Evolutionary conservation across 2,888 invertebrate species (phyloP), one percentile per base, ranked within the genome.

Genomic region (Argynnis bischoffii): DNA sequence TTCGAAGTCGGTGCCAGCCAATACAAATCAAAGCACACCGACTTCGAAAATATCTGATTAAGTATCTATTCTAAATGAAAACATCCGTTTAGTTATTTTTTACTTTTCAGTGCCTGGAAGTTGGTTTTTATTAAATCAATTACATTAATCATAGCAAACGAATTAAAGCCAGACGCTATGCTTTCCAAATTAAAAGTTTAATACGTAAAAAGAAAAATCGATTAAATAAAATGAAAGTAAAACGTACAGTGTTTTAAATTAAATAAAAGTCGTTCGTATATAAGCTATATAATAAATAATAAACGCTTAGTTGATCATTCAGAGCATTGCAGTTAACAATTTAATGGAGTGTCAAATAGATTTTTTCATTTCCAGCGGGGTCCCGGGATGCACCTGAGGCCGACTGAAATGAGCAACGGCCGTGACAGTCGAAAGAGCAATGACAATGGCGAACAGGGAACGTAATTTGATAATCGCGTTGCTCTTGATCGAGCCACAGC

Each of bases 391-490:
- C 80, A 81, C 72, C 74, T 72, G 76, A 79, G 77, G 80, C 74
- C 80, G 81, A 76, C 79, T 79, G 81, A 81, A 80, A 79, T 77
- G 78, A 86, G 82, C 85, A 85, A 76, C 84, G 91, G 83, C 92
- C 91, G 76, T 90, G 91, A 86, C 91, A 90, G 82, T 85, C 84
- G 89, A 89, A 92, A 90, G 91, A 90, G 89, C 92, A 89, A 79
- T 84, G 79, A 79, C 78, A 78, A 71, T 79, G 68, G 50, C 55
- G 57, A 77, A 79, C 83, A 84, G 88, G 90, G 88, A 83, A 76
- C 85, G 82, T 90, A 90, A 92, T 91, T 90, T 88, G 90, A 90
- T 92, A 92, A 92, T 90, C 60, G 67, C 65, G 59, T 75, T 86
- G 92, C 87, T 89, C 91, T 90, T 92, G 92, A 91, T 90, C 86